Evolutionary conservation across 2,113 vertebrate species (phyloP).

Genomic region (Myrmecobius fasciatus): DNA sequence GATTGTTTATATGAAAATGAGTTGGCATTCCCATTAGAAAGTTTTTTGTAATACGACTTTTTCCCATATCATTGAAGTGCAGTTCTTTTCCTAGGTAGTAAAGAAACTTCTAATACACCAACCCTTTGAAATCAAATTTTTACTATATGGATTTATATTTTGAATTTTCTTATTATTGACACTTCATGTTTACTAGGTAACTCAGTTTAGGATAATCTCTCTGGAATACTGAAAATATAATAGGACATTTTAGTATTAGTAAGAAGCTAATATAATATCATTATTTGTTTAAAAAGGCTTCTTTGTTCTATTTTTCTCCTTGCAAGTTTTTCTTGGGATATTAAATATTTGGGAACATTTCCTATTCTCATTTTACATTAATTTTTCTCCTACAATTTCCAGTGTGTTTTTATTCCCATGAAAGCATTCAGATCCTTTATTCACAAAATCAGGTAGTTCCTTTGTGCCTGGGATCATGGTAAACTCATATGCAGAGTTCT

Average conservation of each 20-base stretch:
- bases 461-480: neutral
- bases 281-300: neutral
- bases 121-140: slow-evolving; percentile 82
- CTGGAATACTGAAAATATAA: slow-evolving; percentile 9
- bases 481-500: neutral
- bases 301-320: neutral
- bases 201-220: slow-evolving; percentile 52
- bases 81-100: slow-evolving; percentile 84
- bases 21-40: slow-evolving; percentile 82
- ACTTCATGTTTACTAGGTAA: slow-evolving; percentile 38
- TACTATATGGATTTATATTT: slow-evolving; percentile 41
- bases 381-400: neutral
- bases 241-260: neutral
- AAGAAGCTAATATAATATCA: neutral
- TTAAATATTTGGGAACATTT: neutral
- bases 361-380: neutral
- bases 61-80: slow-evolving; percentile 81
- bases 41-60: slow-evolving; percentile 81
- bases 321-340: neutral
- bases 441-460: neutral
- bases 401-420: neutral
- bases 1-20: slow-evolving; percentile 85
- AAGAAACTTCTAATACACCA: slow-evolving; percentile 81
- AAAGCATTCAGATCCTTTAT: neutral
- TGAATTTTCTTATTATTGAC: slow-evolving; percentile 43